phyloP scores from a whole-genome alignment of 2,797 vertebrate species.

The Pagetopsis macropterus region DNA sequence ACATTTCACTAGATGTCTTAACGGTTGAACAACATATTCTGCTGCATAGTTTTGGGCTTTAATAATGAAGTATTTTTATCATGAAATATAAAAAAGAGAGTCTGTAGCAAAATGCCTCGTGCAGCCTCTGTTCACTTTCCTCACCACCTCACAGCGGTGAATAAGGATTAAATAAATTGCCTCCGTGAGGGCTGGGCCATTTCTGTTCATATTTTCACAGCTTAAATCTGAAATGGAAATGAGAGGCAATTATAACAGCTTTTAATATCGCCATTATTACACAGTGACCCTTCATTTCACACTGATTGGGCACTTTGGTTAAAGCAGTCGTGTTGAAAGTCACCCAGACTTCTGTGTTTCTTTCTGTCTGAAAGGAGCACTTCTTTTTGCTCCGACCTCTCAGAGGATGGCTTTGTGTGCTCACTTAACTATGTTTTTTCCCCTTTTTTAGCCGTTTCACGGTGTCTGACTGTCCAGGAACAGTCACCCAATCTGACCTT shows the following conservation, averaged over 20 bases:
- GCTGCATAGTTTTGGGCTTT: slow-evolving; percentile 12
- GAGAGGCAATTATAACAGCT: slow-evolving; percentile 67
- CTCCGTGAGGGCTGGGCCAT: slow-evolving; percentile 43
- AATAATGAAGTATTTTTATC: slow-evolving; percentile 40
- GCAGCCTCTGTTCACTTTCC: slow-evolving; percentile 29
- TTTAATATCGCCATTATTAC: slow-evolving; percentile 71
- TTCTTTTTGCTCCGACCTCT: slow-evolving; percentile 79
- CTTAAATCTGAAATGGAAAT: slow-evolving; percentile 75
- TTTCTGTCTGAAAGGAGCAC: slow-evolving; percentile 74
- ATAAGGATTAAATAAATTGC: slow-evolving; percentile 65
- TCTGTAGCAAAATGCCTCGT: slow-evolving; percentile 21
- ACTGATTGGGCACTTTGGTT: slow-evolving; percentile 61
- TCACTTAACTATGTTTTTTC: slow-evolving; percentile 51
- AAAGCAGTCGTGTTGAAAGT: slow-evolving; percentile 69
- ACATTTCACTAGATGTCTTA: slow-evolving; percentile 30
- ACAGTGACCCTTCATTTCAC: slow-evolving; percentile 69
- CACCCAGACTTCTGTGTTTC: slow-evolving; percentile 69
- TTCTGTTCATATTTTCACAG: slow-evolving; percentile 57
- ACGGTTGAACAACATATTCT: slow-evolving; percentile 33
- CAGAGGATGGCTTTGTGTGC: slow-evolving; percentile 69
- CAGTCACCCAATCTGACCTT: slow-evolving; percentile 61
- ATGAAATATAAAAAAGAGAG: slow-evolving; percentile 32
- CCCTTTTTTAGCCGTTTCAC: slow-evolving; percentile 54
- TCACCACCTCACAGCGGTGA: slow-evolving; percentile 50
- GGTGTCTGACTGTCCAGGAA: slow-evolving; percentile 62